Evolutionary conservation across 2,113 vertebrate genomes (phyloP).

Genomic region (Pelobates fuscus): DNA sequence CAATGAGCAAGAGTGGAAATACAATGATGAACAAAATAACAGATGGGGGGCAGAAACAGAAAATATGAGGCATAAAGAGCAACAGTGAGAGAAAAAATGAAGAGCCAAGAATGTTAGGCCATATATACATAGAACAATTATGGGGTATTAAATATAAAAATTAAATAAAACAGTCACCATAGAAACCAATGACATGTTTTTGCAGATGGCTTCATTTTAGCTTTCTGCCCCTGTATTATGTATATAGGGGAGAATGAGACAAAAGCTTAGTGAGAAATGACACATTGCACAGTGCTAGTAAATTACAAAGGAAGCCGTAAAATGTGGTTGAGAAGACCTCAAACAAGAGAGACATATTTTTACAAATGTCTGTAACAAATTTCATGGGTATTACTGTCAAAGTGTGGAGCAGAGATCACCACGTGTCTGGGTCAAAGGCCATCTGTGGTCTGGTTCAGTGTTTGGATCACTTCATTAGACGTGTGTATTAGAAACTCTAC

Average conservation of each 20-base stretch:
- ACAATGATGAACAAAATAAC: too few relatives aligned
- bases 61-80: too few relatives aligned
- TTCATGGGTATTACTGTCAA: constrained; percentile 10
- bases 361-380: constrained; percentile 5
- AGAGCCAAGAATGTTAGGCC: background rate
- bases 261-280: background rate
- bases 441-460: background rate
- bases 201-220: background rate
- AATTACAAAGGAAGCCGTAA: background rate
- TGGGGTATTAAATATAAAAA: background rate
- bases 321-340: background rate
- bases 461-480: background rate
- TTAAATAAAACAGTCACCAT: background rate
- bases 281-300: background rate
- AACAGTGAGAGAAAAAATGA: background rate
- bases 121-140: background rate
- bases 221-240: background rate
- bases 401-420: constrained; percentile 24
- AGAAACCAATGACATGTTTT: too few relatives aligned
- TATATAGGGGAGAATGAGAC: background rate
- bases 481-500: background rate
- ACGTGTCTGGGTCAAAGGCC: constrained; percentile 28
- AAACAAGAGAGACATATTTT: background rate
- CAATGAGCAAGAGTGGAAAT: too few relatives aligned
- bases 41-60: too few relatives aligned